Conservation (phyloP, 2,888 invertebrate species). For the Pediacus dermestoides region DNA sequence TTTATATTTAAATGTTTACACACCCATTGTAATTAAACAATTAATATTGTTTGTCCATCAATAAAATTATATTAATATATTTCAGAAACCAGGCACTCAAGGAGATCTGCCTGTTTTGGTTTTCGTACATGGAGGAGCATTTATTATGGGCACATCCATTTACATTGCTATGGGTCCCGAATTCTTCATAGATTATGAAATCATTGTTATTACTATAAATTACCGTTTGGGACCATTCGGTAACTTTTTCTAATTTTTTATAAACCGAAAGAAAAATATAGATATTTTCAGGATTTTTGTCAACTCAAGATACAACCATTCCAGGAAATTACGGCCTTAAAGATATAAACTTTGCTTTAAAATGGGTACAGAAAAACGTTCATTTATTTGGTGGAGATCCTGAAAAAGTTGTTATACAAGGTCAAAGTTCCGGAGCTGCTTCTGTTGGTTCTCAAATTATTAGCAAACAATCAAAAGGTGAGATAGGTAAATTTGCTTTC, state of each 20-base stretch:
- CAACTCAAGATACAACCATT: constrained; percentile 1
- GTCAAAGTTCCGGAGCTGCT: constrained; percentile 4
- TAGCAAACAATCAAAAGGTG: not conserved
- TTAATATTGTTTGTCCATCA: no score
- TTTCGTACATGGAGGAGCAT: not conserved
- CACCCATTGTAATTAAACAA: constrained; percentile 3
- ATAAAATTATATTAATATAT: not conserved
- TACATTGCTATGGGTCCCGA: no score
- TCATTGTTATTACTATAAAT: constrained; percentile 1
- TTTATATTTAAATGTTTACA: constrained; percentile 4
- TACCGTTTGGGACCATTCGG: constrained; percentile 13
- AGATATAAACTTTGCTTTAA: not conserved
- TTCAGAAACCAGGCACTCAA: no score
- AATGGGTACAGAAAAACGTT: constrained; percentile 5
- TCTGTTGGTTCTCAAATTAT: not conserved
- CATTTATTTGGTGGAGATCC: constrained; percentile 5
- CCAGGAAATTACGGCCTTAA: constrained; percentile 3
- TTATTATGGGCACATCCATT: not conserved
- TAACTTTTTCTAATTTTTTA: no score
- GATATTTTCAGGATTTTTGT: no score
- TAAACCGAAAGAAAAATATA: no score
- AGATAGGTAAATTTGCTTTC: no score
- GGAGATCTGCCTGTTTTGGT: not conserved
- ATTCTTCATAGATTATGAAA: not conserved
- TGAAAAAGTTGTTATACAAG: not conserved